These are phyloP conservation scores for Zaprionus tsacasi DNA, from an alignment of 1,140 invertebrate species.

Conservation along the genomic window DNA sequence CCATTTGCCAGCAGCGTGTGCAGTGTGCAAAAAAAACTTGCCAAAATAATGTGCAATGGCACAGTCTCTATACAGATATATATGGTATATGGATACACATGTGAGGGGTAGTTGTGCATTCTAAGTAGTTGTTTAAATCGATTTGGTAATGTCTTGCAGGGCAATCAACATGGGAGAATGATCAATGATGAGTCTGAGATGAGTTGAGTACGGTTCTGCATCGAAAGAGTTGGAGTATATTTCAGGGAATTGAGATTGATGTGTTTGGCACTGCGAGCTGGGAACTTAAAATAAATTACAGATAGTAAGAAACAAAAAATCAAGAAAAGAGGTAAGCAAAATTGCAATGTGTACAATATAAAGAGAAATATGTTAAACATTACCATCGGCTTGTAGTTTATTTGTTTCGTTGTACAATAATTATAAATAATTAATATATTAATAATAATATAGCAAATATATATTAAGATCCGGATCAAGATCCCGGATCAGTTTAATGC, in stretches of 20 bases:
- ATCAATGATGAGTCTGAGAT: slow-evolving; percentile 31
- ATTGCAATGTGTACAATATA: too few species aligned
- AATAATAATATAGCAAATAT: too few species aligned
- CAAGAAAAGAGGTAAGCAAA: too few species aligned
- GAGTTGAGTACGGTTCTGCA: not conserved
- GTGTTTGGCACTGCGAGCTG: not conserved
- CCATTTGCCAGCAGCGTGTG: slow-evolving; percentile 59
- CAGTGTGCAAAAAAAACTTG: slow-evolving; percentile 28
- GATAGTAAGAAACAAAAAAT: too few species aligned
- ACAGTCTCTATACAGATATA: slow-evolving; percentile 5
- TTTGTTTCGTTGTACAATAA: too few species aligned
- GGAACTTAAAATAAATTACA: too few species aligned
- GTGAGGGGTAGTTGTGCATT: slow-evolving; percentile 10
- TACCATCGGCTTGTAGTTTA: too few species aligned
- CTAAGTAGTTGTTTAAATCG: slow-evolving; percentile 23
- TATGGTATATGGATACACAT: not conserved
- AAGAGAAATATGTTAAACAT: too few species aligned
- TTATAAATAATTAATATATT: too few species aligned
- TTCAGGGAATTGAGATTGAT: slow-evolving; percentile 5
- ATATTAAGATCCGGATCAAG: too few species aligned
- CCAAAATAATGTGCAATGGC: slow-evolving; percentile 23
- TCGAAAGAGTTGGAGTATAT: not conserved
- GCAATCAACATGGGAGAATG: slow-evolving; percentile 12
- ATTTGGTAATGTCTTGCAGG: slow-evolving; percentile 20
- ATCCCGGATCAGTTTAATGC: too few species aligned